These are phyloP conservation scores for Nannobrachium achirus DNA, from an alignment of 2,113 vertebrate species.

Conservation along the genomic window DNA sequence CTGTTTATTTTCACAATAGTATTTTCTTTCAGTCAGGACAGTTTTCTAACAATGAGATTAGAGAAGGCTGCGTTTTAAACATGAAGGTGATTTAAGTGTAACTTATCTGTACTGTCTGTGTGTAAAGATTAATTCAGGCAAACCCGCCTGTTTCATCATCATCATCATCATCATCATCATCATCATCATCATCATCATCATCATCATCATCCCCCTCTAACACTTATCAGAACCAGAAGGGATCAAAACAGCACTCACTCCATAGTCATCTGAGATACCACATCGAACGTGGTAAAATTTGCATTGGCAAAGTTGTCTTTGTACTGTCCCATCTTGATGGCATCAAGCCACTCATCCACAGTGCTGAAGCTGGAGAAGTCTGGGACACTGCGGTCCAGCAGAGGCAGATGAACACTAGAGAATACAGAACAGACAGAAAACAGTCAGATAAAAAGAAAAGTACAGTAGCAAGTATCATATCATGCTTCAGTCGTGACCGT, in stretches of 20 bases:
- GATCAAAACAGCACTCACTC: conserved; percentile 87
- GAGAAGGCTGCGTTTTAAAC: no score
- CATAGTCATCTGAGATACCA: conserved; percentile 98
- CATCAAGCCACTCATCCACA: conserved; percentile 97
- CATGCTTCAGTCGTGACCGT: conserved; percentile 49
- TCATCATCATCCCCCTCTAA: not conserved
- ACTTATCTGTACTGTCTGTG: not conserved
- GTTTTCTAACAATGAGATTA: no score
- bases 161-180: not conserved
- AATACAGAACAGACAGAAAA: conserved; percentile 20
- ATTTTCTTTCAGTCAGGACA: no score
- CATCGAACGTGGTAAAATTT: conserved; percentile 91
- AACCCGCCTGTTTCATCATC: conserved; percentile 3
- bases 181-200: no score
- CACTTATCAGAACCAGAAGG: conserved; percentile 25
- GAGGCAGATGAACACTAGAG: conserved; percentile 91
- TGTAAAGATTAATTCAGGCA: not conserved
- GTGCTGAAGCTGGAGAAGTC: conserved; percentile 98
- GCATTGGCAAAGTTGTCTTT: conserved; percentile 95
- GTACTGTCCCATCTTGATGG: conserved; percentile 99
- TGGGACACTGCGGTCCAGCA: conserved; percentile 95
- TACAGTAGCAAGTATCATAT: conserved; percentile 6
- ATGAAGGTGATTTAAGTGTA: no score
- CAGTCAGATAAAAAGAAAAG: conserved; percentile 8
- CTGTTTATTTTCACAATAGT: no score